phyloP scores from a whole-genome alignment of 2,113 vertebrate species.

The Forbesichthys agassizii region DNA sequence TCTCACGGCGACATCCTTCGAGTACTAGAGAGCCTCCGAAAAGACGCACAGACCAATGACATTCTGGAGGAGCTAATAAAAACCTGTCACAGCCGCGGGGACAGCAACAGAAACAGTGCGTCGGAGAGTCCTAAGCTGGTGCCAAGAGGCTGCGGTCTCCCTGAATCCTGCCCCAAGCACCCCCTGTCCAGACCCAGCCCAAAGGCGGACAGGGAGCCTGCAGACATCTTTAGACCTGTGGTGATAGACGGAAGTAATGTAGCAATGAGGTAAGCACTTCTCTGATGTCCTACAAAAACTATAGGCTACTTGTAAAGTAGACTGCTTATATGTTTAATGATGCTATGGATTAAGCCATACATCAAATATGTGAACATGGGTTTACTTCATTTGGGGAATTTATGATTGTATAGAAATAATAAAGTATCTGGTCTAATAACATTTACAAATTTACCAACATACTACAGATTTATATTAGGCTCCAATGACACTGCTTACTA shows the following conservation, averaged over 20 bases:
- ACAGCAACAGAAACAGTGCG: conserved; percentile 39
- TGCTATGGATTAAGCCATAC: not conserved
- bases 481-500: not conserved
- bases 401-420: no score
- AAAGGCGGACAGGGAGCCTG: conserved; percentile 24
- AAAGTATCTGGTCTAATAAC: no score
- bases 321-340: not conserved
- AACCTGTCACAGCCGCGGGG: conserved; percentile 74
- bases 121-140: conserved; percentile 65
- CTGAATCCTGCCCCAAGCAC: not conserved
- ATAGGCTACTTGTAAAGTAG: not conserved
- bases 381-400: not conserved
- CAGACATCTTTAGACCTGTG: conserved; percentile 75
- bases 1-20: conserved; percentile 77
- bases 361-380: no score
- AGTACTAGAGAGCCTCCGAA: conserved; percentile 82
- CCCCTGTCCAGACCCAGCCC: conserved; percentile 8
- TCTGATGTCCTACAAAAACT: not conserved
- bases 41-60: conserved; percentile 86
- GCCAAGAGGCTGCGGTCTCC: conserved; percentile 73
- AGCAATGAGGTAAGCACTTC: conserved; percentile 87
- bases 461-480: no score
- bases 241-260: conserved; percentile 93
- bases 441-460: no score
- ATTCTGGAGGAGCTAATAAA: conserved; percentile 89